A percentile compares a stretch with the other conserved stretches of the same genome.
phyloP scores from a whole-genome alignment of 2,113 vertebrate species.

The Rhadina sibilatrix region DNA sequence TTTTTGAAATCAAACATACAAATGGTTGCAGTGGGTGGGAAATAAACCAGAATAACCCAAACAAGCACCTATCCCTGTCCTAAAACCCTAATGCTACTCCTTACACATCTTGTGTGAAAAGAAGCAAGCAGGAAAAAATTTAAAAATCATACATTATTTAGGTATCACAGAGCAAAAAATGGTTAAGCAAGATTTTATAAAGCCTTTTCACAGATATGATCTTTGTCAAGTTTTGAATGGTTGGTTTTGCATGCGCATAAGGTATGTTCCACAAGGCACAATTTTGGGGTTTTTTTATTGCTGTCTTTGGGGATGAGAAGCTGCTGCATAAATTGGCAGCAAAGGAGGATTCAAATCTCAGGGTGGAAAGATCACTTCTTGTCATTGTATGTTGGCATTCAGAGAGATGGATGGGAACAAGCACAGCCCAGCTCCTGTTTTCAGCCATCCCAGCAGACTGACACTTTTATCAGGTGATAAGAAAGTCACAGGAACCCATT shows the following conservation, averaged over 20 bases:
- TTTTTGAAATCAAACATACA: not conserved
- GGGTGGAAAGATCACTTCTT: not conserved
- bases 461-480: not conserved
- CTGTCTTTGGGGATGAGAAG: not conserved
- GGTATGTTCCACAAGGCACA: not conserved
- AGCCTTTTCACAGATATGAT: not conserved
- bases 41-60: not conserved
- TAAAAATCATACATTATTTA: not conserved
- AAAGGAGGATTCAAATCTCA: not conserved
- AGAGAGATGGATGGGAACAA: not conserved
- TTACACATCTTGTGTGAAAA: not conserved
- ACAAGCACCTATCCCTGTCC: not conserved
- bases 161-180: not conserved
- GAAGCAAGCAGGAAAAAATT: not conserved
- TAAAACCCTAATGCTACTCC: not conserved
- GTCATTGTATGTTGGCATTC: not conserved
- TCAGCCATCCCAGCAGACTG: not conserved
- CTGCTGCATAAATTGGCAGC: not conserved
- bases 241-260: not conserved
- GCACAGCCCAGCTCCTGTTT: not conserved
- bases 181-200: not conserved
- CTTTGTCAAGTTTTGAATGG: not conserved
- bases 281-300: not conserved
- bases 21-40: not conserved
- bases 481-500: not conserved